Conservation (phyloP, 1,140 invertebrate genomes). For the Globodera ellingtonae region DNA sequence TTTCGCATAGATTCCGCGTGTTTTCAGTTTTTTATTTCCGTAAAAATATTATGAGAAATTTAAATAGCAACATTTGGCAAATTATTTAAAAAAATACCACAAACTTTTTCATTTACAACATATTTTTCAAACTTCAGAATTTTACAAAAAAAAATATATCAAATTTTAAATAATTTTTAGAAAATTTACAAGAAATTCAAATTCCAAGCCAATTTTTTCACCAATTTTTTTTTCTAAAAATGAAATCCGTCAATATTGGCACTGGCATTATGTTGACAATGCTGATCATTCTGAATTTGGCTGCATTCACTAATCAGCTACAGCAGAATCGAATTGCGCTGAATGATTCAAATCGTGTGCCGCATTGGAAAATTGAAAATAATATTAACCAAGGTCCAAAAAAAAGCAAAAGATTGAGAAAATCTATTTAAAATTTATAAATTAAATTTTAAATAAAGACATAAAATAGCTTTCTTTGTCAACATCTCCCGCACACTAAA, state of each 20-base stretch:
- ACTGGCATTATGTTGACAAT: not conserved
- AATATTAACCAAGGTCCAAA: not conserved
- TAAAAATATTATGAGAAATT: no score
- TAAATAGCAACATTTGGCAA: no score
- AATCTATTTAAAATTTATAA: not conserved
- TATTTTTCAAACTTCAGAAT: no score
- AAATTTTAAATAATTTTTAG: no score
- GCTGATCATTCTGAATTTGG: not conserved
- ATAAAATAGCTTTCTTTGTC: no score
- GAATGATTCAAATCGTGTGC: not conserved
- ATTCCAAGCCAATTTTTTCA: not conserved
- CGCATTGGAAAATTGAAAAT: constrained; percentile 9
- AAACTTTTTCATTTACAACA: no score
- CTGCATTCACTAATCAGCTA: not conserved
- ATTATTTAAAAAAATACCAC: no score
- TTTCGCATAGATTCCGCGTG: no score
- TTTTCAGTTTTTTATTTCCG: no score
- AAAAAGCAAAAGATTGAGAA: not conserved
- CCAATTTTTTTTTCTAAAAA: not conserved
- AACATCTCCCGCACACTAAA: no score
- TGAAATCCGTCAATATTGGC: not conserved
- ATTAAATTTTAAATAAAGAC: not conserved
- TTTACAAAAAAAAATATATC: no score
- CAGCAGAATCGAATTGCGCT: constrained; percentile 12
- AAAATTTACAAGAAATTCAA: no score